These are phyloP conservation scores for Naso thynnoides DNA, from an alignment of 2,797 vertebrate species.

Conservation along the genomic window DNA sequence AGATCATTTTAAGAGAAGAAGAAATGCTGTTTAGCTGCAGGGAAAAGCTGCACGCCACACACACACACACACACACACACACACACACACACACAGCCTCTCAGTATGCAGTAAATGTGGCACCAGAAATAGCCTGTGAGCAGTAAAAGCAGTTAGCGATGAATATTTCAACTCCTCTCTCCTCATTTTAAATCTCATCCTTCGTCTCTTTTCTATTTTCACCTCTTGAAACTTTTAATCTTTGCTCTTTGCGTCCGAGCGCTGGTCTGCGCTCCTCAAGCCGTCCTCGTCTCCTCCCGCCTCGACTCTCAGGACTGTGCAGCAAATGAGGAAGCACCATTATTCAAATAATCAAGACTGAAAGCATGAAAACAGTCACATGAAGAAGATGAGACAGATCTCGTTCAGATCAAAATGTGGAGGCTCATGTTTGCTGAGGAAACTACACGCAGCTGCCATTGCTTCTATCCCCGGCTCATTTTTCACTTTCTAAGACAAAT, in stretches of 20 bases:
- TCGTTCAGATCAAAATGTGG: too few relatives aligned
- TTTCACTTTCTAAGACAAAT: too few relatives aligned
- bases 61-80: slow-evolving; percentile 9
- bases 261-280: too few relatives aligned
- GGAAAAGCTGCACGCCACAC: neutral
- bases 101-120: slow-evolving; percentile 17
- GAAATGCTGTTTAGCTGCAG: slow-evolving; percentile 27
- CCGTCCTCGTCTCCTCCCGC: neutral
- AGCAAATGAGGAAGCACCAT: neutral
- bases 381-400: too few relatives aligned
- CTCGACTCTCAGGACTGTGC: neutral
- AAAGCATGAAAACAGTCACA: too few relatives aligned
- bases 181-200: neutral
- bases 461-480: too few relatives aligned
- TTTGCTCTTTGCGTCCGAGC: neutral
- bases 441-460: too few relatives aligned
- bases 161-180: slow-evolving; percentile 53
- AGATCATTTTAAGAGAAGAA: slow-evolving; percentile 27
- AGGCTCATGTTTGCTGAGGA: too few relatives aligned
- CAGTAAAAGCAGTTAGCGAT: slow-evolving; percentile 29
- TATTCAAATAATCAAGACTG: neutral
- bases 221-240: slow-evolving; percentile 9
- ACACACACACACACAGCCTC: slow-evolving; percentile 11
- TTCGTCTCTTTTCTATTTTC: slow-evolving; percentile 1
- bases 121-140: slow-evolving; percentile 50